Evolutionary conservation across 2,113 vertebrate species (phyloP).

Genomic region (Hirundichthys speculiger): DNA sequence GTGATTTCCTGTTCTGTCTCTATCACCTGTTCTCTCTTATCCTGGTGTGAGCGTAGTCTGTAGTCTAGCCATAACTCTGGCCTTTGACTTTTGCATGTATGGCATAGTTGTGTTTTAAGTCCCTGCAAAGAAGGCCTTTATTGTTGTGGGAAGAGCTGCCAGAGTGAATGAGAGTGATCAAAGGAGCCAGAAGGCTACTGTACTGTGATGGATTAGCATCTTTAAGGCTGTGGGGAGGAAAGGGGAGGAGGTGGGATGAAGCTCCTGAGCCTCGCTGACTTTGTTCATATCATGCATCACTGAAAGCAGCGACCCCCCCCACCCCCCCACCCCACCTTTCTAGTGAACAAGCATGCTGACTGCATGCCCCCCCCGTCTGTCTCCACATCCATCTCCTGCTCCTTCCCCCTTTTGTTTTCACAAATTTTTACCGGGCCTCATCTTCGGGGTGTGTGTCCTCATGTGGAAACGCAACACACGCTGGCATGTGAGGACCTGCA

Average conservation of each 20-base stretch:
- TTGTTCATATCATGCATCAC: conserved; percentile 57
- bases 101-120: conserved; percentile 27
- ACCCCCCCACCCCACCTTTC: neutral
- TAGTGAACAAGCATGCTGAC: conserved; percentile 17
- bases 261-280: conserved; percentile 35
- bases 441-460: conserved; percentile 51
- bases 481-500: conserved; percentile 70
- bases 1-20: conserved; percentile 50
- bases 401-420: conserved; percentile 15
- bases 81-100: conserved; percentile 51
- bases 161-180: conserved; percentile 55
- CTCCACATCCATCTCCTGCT: conserved; percentile 20
- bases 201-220: conserved; percentile 68
- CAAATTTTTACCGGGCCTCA: conserved; percentile 9
- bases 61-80: conserved; percentile 21
- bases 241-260: conserved; percentile 16
- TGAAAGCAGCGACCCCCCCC: conserved; percentile 28
- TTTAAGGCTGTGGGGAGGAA: conserved; percentile 47
- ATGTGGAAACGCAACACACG: conserved; percentile 43
- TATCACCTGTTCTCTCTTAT: conserved; percentile 48
- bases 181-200: conserved; percentile 58
- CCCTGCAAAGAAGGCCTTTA: conserved; percentile 33
- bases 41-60: conserved; percentile 17
- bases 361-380: conserved; percentile 14
- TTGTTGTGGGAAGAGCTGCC: conserved; percentile 57